These are phyloP conservation scores for Dipodomys spectabilis DNA, from an alignment of 2,113 vertebrate species.

Conservation along the genomic window DNA sequence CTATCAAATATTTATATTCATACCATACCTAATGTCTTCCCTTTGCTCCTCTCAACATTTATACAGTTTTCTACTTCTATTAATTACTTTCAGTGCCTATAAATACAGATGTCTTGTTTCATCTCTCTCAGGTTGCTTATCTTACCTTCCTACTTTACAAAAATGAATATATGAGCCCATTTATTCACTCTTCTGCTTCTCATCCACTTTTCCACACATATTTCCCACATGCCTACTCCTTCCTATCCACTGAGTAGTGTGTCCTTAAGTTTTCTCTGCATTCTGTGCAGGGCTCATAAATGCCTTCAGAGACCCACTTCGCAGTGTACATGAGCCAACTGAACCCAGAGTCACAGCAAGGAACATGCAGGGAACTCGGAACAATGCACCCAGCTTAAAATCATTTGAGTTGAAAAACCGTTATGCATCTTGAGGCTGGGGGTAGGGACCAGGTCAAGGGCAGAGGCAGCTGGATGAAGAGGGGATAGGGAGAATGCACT, in stretches of 20 bases:
- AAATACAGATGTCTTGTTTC: not conserved
- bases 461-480: too few species aligned
- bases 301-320: not conserved
- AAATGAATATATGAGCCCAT: not conserved
- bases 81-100: not conserved
- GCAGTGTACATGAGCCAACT: not conserved
- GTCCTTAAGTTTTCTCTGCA: not conserved
- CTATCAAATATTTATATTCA: slow-evolving; percentile 43
- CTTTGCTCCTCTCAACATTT: not conserved
- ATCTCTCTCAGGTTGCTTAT: not conserved
- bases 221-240: not conserved
- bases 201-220: not conserved
- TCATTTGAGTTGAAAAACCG: not conserved
- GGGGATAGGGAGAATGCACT: too few species aligned
- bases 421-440: too few species aligned
- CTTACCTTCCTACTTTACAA: not conserved
- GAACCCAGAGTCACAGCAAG: not conserved
- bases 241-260: not conserved
- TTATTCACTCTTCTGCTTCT: not conserved
- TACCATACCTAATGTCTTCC: not conserved
- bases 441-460: too few species aligned
- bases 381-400: not conserved
- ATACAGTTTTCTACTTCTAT: slow-evolving; percentile 7
- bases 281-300: not conserved
- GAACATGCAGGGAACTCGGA: not conserved